phyloP scores from a whole-genome alignment of 1,140 invertebrate genomes.

The Zaprionus ghesquierei region DNA sequence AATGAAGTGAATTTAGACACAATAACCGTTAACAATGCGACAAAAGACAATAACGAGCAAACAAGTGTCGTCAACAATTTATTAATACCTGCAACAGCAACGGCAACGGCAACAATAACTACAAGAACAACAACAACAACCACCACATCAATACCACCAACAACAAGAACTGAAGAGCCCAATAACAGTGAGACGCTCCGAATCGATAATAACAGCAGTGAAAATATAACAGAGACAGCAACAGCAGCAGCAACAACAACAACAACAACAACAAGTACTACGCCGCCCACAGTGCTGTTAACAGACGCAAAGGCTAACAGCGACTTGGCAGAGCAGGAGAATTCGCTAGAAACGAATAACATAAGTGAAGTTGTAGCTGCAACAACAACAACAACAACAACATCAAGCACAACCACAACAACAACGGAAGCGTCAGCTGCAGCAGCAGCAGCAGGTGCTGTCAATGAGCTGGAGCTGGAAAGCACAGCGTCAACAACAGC shows the following conservation, averaged over 20 bases:
- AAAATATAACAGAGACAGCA: slow-evolving; percentile 39
- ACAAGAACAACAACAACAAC: too few relatives aligned
- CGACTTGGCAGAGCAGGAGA: slow-evolving; percentile 42
- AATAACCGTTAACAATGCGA: slow-evolving; percentile 57
- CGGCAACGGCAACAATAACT: slow-evolving; percentile 20
- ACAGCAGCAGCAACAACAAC: slow-evolving; percentile 24
- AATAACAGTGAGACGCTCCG: slow-evolving; percentile 36
- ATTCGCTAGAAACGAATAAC: slow-evolving; percentile 61
- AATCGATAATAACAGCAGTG: slow-evolving; percentile 57
- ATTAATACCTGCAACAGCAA: slow-evolving; percentile 8
- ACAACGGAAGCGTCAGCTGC: slow-evolving; percentile 37
- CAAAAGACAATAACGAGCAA: slow-evolving; percentile 29
- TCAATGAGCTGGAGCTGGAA: slow-evolving; percentile 17
- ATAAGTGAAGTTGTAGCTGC: slow-evolving; percentile 43
- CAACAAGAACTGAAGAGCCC: not conserved
- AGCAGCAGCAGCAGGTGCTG: slow-evolving; percentile 28
- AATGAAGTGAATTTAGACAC: slow-evolving; percentile 77
- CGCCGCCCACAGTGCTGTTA: slow-evolving; percentile 9
- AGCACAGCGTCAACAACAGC: slow-evolving; percentile 30
- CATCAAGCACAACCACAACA: slow-evolving; percentile 21
- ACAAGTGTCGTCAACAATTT: slow-evolving; percentile 29
- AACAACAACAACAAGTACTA: slow-evolving; percentile 22
- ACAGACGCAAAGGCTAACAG: slow-evolving; percentile 22
- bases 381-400: slow-evolving; percentile 18
- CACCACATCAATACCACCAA: slow-evolving; percentile 16